These are phyloP conservation scores for Acanthacorydalis orientalis DNA, from an alignment of 2,888 invertebrate species.

Conservation along the genomic window DNA sequence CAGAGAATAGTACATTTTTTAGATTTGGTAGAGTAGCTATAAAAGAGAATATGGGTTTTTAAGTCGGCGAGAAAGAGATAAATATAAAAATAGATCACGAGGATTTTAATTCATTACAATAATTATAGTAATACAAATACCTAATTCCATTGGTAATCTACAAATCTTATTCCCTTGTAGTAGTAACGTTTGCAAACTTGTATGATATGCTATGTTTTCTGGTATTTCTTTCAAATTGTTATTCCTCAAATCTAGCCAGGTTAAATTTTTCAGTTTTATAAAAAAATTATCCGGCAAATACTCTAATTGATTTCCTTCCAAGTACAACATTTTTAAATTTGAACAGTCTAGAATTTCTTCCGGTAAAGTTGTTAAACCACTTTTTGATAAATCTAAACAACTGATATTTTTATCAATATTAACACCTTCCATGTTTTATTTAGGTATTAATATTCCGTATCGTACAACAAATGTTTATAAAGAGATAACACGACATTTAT, in stretches of 20 bases:
- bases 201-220: slow-evolving; percentile 35
- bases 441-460: no score
- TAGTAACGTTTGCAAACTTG: slow-evolving; percentile 39
- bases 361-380: slow-evolving; percentile 19
- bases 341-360: slow-evolving; percentile 17
- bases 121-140: slow-evolving; percentile 18
- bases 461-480: no score
- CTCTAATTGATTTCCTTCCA: slow-evolving; percentile 36
- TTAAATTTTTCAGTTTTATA: slow-evolving; percentile 31
- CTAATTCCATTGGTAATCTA: slow-evolving; percentile 41
- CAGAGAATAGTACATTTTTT: slow-evolving; percentile 39
- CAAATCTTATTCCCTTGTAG: slow-evolving; percentile 43
- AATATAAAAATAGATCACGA: no score
- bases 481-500: no score
- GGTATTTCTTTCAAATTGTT: slow-evolving; percentile 40
- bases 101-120: not conserved
- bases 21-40: slow-evolving; percentile 34
- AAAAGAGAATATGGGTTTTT: slow-evolving; percentile 4
- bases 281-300: slow-evolving; percentile 41
- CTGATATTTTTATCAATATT: no score
- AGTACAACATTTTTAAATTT: slow-evolving; percentile 31
- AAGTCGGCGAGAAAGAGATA: no score
- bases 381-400: slow-evolving; percentile 20
- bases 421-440: no score
- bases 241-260: slow-evolving; percentile 47